Base-by-base conservation (phyloP, 64 coral and sea anemone species). In the Montipora capricornis region DNA sequence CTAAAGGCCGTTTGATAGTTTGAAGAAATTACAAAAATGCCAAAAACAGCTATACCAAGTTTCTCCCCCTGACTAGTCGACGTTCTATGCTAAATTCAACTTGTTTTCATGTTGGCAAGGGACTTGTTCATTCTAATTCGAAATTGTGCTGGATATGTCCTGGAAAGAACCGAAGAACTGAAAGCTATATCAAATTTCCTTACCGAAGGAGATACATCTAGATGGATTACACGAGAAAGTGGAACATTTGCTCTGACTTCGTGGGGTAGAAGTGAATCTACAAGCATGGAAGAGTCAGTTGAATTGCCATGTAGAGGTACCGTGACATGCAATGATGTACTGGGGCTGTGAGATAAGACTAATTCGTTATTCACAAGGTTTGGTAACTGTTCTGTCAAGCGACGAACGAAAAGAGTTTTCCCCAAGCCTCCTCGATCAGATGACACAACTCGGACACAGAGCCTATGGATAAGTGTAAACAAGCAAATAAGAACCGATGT, bases 161-260 rank as follows among this genome's bases (percentile, higher is more conserved):
- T 26, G 29, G 1, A 29, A 29, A 29, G 1, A 29, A 29, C 29
- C 29, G 1, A 29, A 29, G 29, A 29, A 29, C 29, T 29, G 29
- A 29, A 29, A 0, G 29, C 8, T 4, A 71, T 20, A 24, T 71
- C 0, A 14, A 71, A 53, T 4, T 59, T 45, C 1, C 97, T 95
- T 84, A 98, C 97, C 59, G 94, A 95, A 79, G 94, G 97, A 73
- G 97, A 94, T 14, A 98, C 91, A 45, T 98, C 97, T 15, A 98
- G 12, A 82, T 98, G 97, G 5, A 98, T 89, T n/a, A 98, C 87
- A 47, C 97, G 84, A 69, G 97, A 98, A 37, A 98, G 70, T 44
- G 97, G 97, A 17, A 98, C 74, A 81, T 95, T 85, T 12, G 80
- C 64, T 53, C 73, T 94, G 3, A 92, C 77, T 5, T 88, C 87